Evolutionary conservation across 2,888 invertebrate species (phyloP).

Genomic region (Tinea pellionella): DNA sequence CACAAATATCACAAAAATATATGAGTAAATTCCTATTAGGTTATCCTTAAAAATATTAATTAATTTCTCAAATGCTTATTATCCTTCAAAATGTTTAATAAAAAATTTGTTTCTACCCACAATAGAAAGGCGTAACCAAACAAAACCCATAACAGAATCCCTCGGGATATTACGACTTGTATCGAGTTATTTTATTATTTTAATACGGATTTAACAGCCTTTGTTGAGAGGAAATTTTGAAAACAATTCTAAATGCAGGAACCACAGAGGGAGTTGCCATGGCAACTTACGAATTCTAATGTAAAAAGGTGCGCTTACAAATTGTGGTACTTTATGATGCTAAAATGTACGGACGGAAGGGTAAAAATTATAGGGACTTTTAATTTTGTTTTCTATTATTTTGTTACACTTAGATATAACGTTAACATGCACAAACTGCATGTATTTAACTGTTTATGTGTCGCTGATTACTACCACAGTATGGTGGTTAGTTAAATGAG

Average conservation of each 20-base stretch:
- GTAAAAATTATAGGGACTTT: slow-evolving; percentile 47
- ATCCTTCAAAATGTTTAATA: background rate
- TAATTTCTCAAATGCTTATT: background rate
- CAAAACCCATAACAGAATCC: slow-evolving; percentile 26
- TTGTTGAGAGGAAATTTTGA: slow-evolving; percentile 44
- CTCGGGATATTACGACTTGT: slow-evolving; percentile 23
- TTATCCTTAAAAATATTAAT: background rate
- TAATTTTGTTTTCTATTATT: slow-evolving; percentile 44
- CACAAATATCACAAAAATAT: background rate
- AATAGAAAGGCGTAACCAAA: slow-evolving; percentile 12
- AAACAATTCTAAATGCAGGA: slow-evolving; percentile 48
- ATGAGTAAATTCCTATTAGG: background rate
- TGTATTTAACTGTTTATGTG: no score
- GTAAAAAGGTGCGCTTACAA: slow-evolving; percentile 42
- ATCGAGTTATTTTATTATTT: slow-evolving; percentile 52
- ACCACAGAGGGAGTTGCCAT: slow-evolving; percentile 58
- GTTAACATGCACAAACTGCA: no score
- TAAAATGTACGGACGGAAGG: slow-evolving; percentile 39
- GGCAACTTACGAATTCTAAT: slow-evolving; percentile 50
- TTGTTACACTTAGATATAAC: background rate
- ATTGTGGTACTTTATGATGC: slow-evolving; percentile 36
- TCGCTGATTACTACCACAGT: background rate
- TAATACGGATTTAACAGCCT: slow-evolving; percentile 52
- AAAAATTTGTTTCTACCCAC: background rate
- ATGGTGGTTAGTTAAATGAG: background rate